Conservation (phyloP, 1,140 invertebrate species). For the Saccostrea glomerata region DNA sequence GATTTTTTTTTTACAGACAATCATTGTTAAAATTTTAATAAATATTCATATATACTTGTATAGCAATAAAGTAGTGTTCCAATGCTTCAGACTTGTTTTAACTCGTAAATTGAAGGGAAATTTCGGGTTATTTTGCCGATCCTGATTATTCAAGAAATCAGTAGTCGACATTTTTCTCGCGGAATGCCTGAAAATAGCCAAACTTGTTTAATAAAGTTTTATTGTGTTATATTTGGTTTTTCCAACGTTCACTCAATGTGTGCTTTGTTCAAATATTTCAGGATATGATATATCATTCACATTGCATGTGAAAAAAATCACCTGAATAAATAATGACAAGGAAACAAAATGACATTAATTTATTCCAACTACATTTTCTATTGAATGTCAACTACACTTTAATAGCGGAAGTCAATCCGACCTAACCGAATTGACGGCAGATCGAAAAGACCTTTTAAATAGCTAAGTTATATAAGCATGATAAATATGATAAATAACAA, state of each 20-base stretch:
- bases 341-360: constrained; percentile 12
- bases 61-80: no score
- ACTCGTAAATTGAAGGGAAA: no score
- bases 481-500: neutral
- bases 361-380: constrained; percentile 1
- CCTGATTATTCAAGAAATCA: no score
- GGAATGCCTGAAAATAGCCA: no score
- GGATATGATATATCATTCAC: neutral
- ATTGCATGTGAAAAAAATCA: neutral
- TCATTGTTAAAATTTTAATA: no score
- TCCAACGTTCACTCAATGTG: neutral
- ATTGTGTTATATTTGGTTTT: constrained; percentile 13
- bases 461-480: neutral
- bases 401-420: neutral
- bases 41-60: no score
- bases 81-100: no score
- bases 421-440: neutral
- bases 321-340: neutral
- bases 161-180: no score
- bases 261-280: neutral
- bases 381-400: neutral
- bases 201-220: no score
- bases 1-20: no score
- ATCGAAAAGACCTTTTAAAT: neutral
- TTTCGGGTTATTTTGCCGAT: no score